A percentile compares a stretch with the other conserved stretches of the same genome.
Evolutionary conservation across 2,888 invertebrate genomes (phyloP).

Genomic region (Drosophila histrio): DNA sequence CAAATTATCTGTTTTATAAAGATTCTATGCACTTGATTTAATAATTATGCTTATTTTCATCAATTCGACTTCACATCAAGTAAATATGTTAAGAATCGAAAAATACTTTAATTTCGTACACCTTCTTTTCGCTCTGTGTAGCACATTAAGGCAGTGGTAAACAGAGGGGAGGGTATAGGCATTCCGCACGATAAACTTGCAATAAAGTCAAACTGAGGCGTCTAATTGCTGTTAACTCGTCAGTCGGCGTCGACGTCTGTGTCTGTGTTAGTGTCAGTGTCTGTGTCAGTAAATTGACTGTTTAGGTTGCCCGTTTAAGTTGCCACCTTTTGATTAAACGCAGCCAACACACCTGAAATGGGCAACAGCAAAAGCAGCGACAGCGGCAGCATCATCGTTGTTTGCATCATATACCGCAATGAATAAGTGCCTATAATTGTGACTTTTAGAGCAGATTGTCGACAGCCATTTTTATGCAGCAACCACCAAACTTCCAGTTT

Average conservation of each 20-base stretch:
- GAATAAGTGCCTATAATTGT: conserved; percentile 79
- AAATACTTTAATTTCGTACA: too few relatives aligned
- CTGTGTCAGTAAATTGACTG: conserved; percentile 18
- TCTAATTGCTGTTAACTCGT: conserved; percentile 77
- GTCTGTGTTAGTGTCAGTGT: neutral
- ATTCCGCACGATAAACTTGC: conserved; percentile 75
- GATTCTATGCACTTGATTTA: too few relatives aligned
- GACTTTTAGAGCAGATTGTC: conserved; percentile 63
- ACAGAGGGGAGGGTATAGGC: neutral
- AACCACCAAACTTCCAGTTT: conserved; percentile 4
- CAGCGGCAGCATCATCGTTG: conserved; percentile 52
- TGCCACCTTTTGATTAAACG: conserved; percentile 62
- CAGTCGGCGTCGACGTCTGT: conserved; percentile 36
- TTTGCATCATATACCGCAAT: conserved; percentile 75
- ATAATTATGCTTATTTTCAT: too few relatives aligned
- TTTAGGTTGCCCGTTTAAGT: neutral
- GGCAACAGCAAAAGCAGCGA: conserved; percentile 2
- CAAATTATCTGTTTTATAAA: too few relatives aligned
- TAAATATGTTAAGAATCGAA: too few relatives aligned
- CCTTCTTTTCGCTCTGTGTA: too few relatives aligned
- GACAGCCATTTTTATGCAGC: conserved; percentile 54
- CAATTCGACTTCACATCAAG: too few relatives aligned
- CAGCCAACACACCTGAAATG: conserved; percentile 32
- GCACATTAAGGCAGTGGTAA: neutral
- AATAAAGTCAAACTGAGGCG: conserved; percentile 75